Conservation (phyloP, 1,140 invertebrate species). For the Lanistes nyassanus region DNA sequence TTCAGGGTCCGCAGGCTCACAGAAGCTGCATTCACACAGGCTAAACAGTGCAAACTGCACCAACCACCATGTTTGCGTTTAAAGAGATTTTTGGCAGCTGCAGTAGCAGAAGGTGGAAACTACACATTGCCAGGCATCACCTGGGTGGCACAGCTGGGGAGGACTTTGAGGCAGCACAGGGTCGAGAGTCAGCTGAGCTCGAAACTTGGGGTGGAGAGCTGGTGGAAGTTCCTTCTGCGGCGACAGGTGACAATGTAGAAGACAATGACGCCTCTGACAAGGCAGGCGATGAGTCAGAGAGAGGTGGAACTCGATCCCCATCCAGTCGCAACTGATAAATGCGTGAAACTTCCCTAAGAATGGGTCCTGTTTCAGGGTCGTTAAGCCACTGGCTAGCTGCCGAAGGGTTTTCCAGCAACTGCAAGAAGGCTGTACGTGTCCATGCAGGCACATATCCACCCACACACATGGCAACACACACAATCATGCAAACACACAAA, state of each 20-base stretch:
- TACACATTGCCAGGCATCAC: no score
- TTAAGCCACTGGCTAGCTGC: conserved; percentile 73
- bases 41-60: background rate
- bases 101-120: background rate
- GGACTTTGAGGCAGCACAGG: background rate
- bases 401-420: conserved; percentile 74
- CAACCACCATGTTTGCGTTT: background rate
- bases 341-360: conserved; percentile 74
- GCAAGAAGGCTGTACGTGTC: conserved; percentile 72
- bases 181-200: background rate
- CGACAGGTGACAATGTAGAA: background rate
- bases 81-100: background rate
- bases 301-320: background rate
- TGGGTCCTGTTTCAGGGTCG: conserved; percentile 74
- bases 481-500: no score
- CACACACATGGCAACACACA: background rate
- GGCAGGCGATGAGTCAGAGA: background rate
- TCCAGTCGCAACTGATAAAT: conserved; percentile 70
- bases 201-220: background rate
- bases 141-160: background rate
- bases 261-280: background rate
- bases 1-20: no score
- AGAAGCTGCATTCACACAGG: no score
- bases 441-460: background rate
- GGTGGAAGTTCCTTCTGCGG: background rate